Conservation (phyloP, 2,797 vertebrate genomes). For the Pampus argenteus region DNA sequence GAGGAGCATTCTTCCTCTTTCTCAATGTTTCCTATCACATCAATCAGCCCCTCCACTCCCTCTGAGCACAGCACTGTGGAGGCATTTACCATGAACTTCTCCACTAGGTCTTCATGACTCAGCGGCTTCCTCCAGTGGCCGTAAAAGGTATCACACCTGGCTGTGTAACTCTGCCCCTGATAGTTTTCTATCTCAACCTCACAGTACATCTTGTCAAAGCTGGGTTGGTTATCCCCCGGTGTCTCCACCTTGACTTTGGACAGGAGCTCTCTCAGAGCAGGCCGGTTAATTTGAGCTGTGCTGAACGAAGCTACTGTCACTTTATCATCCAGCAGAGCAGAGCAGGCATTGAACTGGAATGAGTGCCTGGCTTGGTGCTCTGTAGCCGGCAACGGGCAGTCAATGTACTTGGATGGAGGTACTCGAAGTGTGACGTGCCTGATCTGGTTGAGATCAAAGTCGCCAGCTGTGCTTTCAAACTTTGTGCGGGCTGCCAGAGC, state of each 20-base stretch:
- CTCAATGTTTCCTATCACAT: slow-evolving; percentile 85
- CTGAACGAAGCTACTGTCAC: slow-evolving; percentile 85
- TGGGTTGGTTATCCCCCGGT: slow-evolving; percentile 88
- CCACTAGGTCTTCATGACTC: slow-evolving; percentile 85
- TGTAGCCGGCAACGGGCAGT: slow-evolving; percentile 87
- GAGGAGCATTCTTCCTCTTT: slow-evolving; percentile 80
- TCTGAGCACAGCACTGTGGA: slow-evolving; percentile 77
- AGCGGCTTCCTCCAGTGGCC: slow-evolving; percentile 96
- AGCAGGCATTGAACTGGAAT: slow-evolving; percentile 92
- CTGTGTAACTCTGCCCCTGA: slow-evolving; percentile 57
- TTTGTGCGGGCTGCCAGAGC: slow-evolving; percentile 82
- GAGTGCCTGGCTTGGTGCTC: slow-evolving; percentile 96
- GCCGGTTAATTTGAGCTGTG: slow-evolving; percentile 73
- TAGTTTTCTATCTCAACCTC: slow-evolving; percentile 80
- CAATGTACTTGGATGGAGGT: slow-evolving; percentile 89
- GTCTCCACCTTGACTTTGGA: slow-evolving; percentile 85
- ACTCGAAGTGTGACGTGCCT: slow-evolving; percentile 85
- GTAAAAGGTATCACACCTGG: slow-evolving; percentile 89
- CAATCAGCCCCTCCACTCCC: slow-evolving; percentile 83
- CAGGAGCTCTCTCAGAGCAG: slow-evolving; percentile 84
- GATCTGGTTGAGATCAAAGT: slow-evolving; percentile 78
- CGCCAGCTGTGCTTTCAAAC: slow-evolving; percentile 60
- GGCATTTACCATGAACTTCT: slow-evolving; percentile 89
- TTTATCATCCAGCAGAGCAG: slow-evolving; percentile 87
- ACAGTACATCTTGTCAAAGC: slow-evolving; percentile 92